A percentile compares a stretch with the other conserved stretches of the same genome.
Evolutionary conservation across 2,113 vertebrate species (phyloP).

Genomic region (Ophthalmolycus amberensis): DNA sequence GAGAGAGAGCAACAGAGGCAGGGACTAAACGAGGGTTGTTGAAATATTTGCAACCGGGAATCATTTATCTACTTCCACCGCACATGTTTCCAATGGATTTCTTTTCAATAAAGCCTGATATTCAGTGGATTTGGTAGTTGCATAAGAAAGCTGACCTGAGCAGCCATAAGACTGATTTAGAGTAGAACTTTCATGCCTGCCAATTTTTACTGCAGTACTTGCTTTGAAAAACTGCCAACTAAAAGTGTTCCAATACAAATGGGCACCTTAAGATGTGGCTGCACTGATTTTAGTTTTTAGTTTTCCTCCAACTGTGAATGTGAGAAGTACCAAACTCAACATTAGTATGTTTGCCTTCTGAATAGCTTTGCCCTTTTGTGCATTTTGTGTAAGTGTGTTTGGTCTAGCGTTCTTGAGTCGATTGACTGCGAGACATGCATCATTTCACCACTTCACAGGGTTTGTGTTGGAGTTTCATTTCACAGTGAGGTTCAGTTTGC

Average conservation of each 20-base stretch:
- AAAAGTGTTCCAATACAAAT: conserved; percentile 1
- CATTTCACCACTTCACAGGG: background rate
- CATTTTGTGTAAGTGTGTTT: background rate
- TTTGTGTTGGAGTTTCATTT: background rate
- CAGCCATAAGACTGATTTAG: conserved; percentile 2
- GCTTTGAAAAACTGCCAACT: conserved; percentile 9
- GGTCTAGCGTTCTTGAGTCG: background rate
- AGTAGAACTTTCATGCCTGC: background rate
- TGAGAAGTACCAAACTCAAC: background rate
- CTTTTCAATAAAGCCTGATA: background rate
- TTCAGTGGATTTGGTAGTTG: background rate
- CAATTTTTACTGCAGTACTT: conserved; percentile 21
- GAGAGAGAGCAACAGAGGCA: background rate
- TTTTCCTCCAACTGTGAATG: background rate
- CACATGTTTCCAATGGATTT: background rate
- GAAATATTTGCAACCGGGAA: background rate
- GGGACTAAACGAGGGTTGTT: background rate
- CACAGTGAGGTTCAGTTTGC: background rate
- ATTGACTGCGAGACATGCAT: background rate
- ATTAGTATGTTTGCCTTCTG: background rate
- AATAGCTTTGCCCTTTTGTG: background rate
- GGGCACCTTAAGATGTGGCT: background rate
- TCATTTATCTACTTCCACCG: conserved; percentile 4
- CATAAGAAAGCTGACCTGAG: background rate
- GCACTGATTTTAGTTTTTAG: background rate